Evolutionary conservation across 2,888 invertebrate species (phyloP), one percentile per base, ranked within the genome.

Genomic region (Acanthoscelides obtectus): DNA sequence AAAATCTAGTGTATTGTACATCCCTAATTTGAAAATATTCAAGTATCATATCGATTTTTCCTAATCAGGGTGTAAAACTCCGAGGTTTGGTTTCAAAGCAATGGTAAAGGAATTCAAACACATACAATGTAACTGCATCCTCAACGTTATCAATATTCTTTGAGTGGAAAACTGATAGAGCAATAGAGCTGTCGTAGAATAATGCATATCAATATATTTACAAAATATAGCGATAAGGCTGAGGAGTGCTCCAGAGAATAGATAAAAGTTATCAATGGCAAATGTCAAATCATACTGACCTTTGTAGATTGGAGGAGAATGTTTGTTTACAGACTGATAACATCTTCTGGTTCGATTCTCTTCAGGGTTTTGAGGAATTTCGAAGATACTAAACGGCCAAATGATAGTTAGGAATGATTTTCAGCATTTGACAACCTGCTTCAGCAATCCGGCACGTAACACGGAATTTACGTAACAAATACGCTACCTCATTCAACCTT

Each of bases 281-380:
- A 69, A 71, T 71, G 73, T 72, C 72, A 75, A 75, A 67, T 67
- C 66, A 76, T 80, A 82, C 83, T 82, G 79, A 83, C 83, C 83
- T 83, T 81, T 82, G 82, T 20, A 83, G 73, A 76, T 77, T 79
- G 66, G 79, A 74, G 71, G 81, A 78, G 71, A 81, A 75, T 45
- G 80, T 78, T 74, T 82, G 82, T 80, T 83, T 83, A 78, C 81
- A 83, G 22, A 80, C 75, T 69, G 83, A 83, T 81, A 83, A 81
- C 83, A 83, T 83, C 25, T 45, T 68, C 25, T 21, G 19, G 12
- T 22, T 66, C 22, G 67, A 20, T 67, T 17, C 22, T n/a, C 22
- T 22, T 22, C 67, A 22, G n/a, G 6, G 45, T 27, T 69, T 71
- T 69, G 21, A 70, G 20, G 67, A 66, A 17, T 22, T 63, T 70